Evolutionary conservation across 2,888 invertebrate species (phyloP), one percentile per base, ranked within the genome.

Genomic region (Strigamia maritima): DNA sequence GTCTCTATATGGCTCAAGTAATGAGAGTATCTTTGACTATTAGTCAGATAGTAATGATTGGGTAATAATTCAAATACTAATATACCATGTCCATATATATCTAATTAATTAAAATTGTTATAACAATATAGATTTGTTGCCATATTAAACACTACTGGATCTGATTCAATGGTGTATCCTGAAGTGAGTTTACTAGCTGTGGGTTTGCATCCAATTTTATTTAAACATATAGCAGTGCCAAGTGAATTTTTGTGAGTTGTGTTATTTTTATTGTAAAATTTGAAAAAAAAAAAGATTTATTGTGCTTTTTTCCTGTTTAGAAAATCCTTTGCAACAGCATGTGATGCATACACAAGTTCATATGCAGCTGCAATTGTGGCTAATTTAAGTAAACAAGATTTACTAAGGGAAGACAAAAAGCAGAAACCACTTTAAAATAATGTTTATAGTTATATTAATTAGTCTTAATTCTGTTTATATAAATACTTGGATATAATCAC

Each of bases 211-310:
- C 60, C 60, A 19, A 6, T 60, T 19, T 16, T n/a, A 6, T 60
- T 22, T 19, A 60, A 60, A 60, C 19, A 16, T 1, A 60, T 60
- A 19, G 60, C 60, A n/a, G 24, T 60, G 19, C 22, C 60, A 3
- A 60, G 60, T 60, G 60, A 60, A 60, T 60, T 60, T 19, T 60
- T 60, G 60, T 60, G 24, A 60, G 60, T 60, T 40, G 31, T 40
- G 6, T 1, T 2, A 10, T 40, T 40, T 40, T 2, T 14, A 7
- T 35, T 10, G 35, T 10, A 2, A 40, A 2, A 6, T 10, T 16
- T 10, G 10, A 6, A 6, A 40, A 40, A 40, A 40, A 10, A 35
- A 2, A 7, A 31, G 6, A 31, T 31, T 31, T 31, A 4, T 31
- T 31, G 6, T 31, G 2, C 2, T 31, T 31, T 31, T 31, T 31